Percentiles rank a stretch among this genome's conserved stretches.
Evolutionary conservation across 2,888 invertebrate species (phyloP).

Genomic region (Drosophila paracracens): DNA sequence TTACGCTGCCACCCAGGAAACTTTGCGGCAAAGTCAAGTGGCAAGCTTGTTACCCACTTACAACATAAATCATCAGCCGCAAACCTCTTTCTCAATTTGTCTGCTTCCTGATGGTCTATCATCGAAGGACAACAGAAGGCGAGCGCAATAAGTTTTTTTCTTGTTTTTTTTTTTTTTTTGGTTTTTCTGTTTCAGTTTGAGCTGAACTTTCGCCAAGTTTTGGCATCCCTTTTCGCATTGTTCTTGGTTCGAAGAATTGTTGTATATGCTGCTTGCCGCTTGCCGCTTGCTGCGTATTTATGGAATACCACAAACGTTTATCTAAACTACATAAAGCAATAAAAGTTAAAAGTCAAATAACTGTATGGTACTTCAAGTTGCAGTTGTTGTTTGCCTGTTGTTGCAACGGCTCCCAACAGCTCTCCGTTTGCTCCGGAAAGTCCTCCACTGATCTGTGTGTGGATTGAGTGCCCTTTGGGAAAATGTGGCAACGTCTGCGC

Average conservation of each 20-base stretch:
- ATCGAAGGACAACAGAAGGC: slow-evolving; percentile 66
- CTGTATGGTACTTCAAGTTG: slow-evolving; percentile 58
- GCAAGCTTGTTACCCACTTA: slow-evolving; percentile 72
- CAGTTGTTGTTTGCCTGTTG: slow-evolving; percentile 23
- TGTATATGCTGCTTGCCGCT: slow-evolving; percentile 32
- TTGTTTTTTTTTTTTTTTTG: neutral
- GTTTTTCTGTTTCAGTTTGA: neutral
- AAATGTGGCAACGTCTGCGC: slow-evolving; percentile 26
- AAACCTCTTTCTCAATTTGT: neutral
- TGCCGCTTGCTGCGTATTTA: slow-evolving; percentile 67
- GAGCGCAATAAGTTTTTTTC: slow-evolving; percentile 35
- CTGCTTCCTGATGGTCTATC: slow-evolving; percentile 70
- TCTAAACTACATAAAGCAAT: slow-evolving; percentile 81
- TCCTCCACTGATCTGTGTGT: slow-evolving; percentile 18
- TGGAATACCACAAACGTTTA: slow-evolving; percentile 81
- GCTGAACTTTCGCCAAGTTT: slow-evolving; percentile 44
- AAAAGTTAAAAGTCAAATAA: slow-evolving; percentile 80
- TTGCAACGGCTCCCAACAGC: slow-evolving; percentile 37
- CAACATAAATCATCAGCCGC: slow-evolving; percentile 66
- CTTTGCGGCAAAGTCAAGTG: slow-evolving; percentile 64
- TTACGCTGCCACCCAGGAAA: slow-evolving; percentile 36
- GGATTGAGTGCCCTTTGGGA: slow-evolving; percentile 43
- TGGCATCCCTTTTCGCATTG: slow-evolving; percentile 56
- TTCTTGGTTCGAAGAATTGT: slow-evolving; percentile 40
- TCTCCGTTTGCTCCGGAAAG: slow-evolving; percentile 9